phyloP scores from a whole-genome alignment of 2,888 invertebrate species.

The Coelopa pilipes region DNA sequence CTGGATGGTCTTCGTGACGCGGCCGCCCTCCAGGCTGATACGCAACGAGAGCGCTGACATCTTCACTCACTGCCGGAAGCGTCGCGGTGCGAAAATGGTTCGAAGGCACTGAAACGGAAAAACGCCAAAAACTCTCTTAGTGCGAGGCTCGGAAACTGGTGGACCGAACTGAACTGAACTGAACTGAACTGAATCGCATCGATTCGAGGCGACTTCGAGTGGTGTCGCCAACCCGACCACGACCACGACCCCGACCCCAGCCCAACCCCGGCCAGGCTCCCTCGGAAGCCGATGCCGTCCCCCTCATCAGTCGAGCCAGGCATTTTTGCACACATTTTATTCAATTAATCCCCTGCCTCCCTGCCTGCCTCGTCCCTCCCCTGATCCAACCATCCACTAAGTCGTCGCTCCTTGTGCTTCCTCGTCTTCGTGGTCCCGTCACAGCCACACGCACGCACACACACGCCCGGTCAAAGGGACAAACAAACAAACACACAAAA shows the following conservation, averaged over 20 bases:
- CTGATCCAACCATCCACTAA: neutral
- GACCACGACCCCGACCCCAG: too few relatives aligned
- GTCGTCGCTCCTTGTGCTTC: neutral
- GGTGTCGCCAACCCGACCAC: too few relatives aligned
- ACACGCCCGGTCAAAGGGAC: conserved; percentile 39
- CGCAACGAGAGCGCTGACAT: conserved; percentile 78
- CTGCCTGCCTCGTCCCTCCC: neutral
- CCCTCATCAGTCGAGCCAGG: neutral
- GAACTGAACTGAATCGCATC: too few relatives aligned
- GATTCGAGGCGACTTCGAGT: too few relatives aligned
- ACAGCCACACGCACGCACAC: too few relatives aligned
- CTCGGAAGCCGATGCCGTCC: too few relatives aligned
- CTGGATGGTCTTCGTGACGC: conserved; percentile 97
- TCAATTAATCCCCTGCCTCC: conserved; percentile 16
- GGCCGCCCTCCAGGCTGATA: conserved; percentile 86
- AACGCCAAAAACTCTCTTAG: neutral
- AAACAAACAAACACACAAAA: conserved; percentile 11
- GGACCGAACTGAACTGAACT: too few relatives aligned
- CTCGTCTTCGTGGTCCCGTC: neutral
- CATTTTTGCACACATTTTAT: conserved; percentile 15
- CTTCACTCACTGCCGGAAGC: conserved; percentile 28
- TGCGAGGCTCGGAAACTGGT: neutral
- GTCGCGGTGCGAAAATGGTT: conserved; percentile 7
- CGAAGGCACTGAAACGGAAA: conserved; percentile 27
- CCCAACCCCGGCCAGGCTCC: too few relatives aligned